phyloP scores from a whole-genome alignment of 2,113 vertebrate species.

The Caloenas nicobarica region DNA sequence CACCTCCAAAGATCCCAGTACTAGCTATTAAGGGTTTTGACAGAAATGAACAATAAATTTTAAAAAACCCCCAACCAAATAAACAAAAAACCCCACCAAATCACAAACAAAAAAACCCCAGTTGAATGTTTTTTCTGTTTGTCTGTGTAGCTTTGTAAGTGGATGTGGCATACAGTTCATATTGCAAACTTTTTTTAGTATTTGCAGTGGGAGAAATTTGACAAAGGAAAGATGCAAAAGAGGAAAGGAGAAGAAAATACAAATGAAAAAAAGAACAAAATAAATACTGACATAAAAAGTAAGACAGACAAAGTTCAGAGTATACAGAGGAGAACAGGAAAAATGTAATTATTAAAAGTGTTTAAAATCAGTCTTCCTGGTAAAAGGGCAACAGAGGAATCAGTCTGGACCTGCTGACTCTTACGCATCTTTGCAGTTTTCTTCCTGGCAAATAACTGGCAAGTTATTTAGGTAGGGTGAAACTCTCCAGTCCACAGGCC shows the following conservation, averaged over 20 bases:
- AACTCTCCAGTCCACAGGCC: neutral
- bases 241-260: neutral
- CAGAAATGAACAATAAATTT: neutral
- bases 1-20: neutral
- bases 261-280: neutral
- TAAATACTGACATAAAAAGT: neutral
- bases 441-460: neutral
- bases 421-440: neutral
- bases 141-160: neutral
- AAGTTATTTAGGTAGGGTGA: neutral
- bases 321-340: neutral
- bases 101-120: neutral
- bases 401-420: neutral
- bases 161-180: neutral
- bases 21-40: neutral
- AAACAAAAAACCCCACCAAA: no score
- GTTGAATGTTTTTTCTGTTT: neutral
- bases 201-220: neutral
- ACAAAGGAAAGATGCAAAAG: neutral
- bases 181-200: neutral
- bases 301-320: slow-evolving; percentile 7
- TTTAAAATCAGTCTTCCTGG: slow-evolving; percentile 25
- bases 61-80: neutral
- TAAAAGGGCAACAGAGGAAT: slow-evolving; percentile 21
- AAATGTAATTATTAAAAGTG: slow-evolving; percentile 17